Conservation (phyloP, 37 sponge, comb jelly and placozoan genomes). For the Chondrilla cf. caribensis region DNA sequence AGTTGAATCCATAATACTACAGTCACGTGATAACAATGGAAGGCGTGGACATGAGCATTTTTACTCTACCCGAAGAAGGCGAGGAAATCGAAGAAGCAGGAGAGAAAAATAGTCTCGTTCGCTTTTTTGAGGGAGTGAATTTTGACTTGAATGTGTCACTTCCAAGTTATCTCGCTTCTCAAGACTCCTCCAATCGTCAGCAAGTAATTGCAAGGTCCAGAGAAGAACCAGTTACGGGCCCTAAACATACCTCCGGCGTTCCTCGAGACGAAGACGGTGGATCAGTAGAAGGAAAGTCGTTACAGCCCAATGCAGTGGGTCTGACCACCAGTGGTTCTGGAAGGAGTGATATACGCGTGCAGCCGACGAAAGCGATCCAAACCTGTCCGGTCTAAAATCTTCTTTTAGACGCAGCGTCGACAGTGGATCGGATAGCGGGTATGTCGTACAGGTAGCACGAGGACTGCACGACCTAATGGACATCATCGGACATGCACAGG, state of each 20-base stretch:
- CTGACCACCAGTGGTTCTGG: not conserved
- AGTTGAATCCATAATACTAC: too few relatives aligned
- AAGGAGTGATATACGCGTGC: not conserved
- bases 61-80: not conserved
- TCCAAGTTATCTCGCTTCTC: not conserved
- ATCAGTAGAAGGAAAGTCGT: too few relatives aligned
- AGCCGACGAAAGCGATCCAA: not conserved
- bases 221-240: not conserved
- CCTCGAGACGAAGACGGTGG: not conserved
- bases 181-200: not conserved
- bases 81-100: not conserved
- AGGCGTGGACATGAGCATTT: not conserved
- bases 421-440: too few relatives aligned
- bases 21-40: slow-evolving; percentile 3
- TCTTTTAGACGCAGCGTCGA: not conserved
- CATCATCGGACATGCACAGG: not conserved
- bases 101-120: not conserved
- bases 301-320: not conserved
- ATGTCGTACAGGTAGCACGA: not conserved
- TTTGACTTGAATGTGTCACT: not conserved
- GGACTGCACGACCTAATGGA: not conserved
- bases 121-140: not conserved
- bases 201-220: not conserved
- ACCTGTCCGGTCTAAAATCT: not conserved
- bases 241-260: not conserved